Percentiles rank a stretch among this genome's conserved stretches.
Evolutionary conservation across 2,888 invertebrate genomes (phyloP).

Genomic region (Escarpia spicata): DNA sequence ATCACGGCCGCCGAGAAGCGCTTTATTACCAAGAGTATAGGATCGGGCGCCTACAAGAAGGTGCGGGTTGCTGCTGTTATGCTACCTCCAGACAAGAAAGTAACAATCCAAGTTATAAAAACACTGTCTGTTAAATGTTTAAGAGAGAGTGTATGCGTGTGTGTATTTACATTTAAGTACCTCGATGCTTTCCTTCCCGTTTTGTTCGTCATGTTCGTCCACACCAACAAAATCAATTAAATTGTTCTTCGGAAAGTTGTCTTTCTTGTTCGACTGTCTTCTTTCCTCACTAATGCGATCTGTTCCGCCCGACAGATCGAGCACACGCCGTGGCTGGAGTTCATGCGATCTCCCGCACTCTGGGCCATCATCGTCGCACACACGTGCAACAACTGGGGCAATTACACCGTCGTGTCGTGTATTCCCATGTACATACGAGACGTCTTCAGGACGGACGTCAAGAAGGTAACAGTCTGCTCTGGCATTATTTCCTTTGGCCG

Average conservation of each 20-base stretch:
- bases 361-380: constrained; percentile 67
- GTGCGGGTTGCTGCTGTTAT: neutral
- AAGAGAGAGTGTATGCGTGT: no score
- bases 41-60: constrained; percentile 26
- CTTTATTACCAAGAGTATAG: constrained; percentile 32
- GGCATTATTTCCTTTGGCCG: neutral
- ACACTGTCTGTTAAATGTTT: no score
- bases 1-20: constrained; percentile 33
- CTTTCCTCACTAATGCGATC: neutral
- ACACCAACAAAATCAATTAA: no score
- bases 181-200: no score
- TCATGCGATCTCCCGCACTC: constrained; percentile 56
- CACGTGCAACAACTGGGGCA: constrained; percentile 65
- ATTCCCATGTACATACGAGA: constrained; percentile 46
- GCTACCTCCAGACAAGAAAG: no score
- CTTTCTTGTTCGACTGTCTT: neutral
- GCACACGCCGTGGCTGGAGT: constrained; percentile 36
- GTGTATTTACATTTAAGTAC: no score
- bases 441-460: constrained; percentile 35
- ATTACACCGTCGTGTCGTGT: constrained; percentile 45
- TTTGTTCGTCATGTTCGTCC: no score
- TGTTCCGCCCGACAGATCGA: constrained; percentile 19
- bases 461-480: neutral
- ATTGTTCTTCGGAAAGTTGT: no score
- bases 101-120: no score